Conservation (phyloP, 2,888 invertebrate genomes). For the Pollenia amentaria region DNA sequence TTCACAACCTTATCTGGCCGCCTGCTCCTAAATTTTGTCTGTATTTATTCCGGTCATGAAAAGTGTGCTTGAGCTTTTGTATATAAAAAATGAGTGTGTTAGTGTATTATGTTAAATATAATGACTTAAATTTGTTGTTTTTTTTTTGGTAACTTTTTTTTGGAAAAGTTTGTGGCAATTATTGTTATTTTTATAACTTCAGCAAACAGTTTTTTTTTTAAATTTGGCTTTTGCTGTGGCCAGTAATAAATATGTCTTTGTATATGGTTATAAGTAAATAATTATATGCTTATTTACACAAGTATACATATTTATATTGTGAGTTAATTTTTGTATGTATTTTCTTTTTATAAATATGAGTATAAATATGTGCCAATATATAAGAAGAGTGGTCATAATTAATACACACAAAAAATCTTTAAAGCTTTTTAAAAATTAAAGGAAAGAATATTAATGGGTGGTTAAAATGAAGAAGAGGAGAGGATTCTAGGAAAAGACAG, state of each 20-base stretch:
- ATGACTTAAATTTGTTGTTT: neutral
- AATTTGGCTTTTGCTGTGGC: neutral
- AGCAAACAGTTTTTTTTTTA: neutral
- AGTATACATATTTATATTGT: neutral
- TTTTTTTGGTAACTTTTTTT: no score
- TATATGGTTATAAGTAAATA: neutral
- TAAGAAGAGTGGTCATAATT: neutral
- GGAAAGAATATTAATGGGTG: neutral
- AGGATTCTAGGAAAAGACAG: no score
- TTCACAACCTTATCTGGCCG: no score
- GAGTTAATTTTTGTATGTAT: neutral
- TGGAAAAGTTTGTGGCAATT: slow-evolving; percentile 15
- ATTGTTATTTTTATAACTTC: neutral
- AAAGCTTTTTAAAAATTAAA: neutral
- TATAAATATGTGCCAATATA: neutral
- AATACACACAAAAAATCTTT: neutral
- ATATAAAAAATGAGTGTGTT: neutral
- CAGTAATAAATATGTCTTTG: neutral
- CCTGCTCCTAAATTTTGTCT: no score
- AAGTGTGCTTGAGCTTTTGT: neutral
- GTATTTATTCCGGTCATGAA: no score
- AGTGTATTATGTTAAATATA: neutral
- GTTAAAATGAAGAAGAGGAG: neutral
- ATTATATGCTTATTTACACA: neutral
- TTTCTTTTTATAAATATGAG: neutral